Base-by-base conservation (phyloP, 2,797 vertebrate genomes). In the Coregonus suidteri region DNA sequence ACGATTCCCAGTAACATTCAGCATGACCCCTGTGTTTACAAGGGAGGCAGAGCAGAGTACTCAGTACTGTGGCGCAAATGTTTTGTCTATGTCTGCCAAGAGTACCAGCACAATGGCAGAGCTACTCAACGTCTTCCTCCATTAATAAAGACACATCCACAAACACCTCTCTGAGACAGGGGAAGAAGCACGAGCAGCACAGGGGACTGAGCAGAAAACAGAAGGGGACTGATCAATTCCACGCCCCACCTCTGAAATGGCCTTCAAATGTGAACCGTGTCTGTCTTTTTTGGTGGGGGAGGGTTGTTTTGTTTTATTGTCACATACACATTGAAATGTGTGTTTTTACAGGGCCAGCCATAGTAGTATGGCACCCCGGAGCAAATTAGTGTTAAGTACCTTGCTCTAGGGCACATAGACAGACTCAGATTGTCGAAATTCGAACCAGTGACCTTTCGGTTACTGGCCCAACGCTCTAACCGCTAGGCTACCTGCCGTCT, bases 251-350 rank as follows among this genome's bases (percentile, higher is more conserved):
- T 78, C 75, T 87, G 79, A 92, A 95, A 95, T 94, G 81, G 82
- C 83, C 91, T 93, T 93, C 94, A 96, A 93, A 95, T 95, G 94
- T 81, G 74, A 78, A 51, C 74, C 69, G 4, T 71, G 9, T 76
- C 73, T 83, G 75, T 70, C 76, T 70, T 52, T 73, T 91, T 81
- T 78, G 82, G 35, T 4, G 35, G 5, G 35, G 35, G 6, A 0
- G 6, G 37, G 37, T 1, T 7, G 37, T 7, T 7, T 25, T 34
- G 31, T 34, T 34, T 34, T 2, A 25, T 34, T 34, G 31, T 34
- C 31, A 34, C 31, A 34, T 34, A 34, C 31, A 34, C 41, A 47
- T 0, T 47, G 41, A 47, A 11, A 47, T 47, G 41, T 47, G 41
- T 47, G 9, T 2, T 47, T 47, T 47, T 47, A 47, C 41, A 47